These are phyloP conservation scores for Orientallactaga bullata DNA, from an alignment of 2,113 vertebrate species.

Conservation along the genomic window DNA sequence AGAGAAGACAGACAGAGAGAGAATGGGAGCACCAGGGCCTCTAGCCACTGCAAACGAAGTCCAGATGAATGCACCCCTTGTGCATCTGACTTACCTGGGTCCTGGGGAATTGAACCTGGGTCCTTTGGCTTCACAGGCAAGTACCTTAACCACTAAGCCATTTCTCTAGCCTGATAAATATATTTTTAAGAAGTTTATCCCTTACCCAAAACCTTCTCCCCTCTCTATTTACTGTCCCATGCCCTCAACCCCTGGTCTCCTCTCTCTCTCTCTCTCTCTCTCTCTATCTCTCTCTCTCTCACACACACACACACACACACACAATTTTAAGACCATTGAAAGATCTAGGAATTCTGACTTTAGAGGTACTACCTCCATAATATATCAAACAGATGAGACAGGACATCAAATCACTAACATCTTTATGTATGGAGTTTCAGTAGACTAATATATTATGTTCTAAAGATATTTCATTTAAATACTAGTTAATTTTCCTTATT, in stretches of 20 bases:
- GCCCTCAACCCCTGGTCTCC: no score
- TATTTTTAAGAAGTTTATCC: conserved; percentile 32
- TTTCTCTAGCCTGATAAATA: no score
- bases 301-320: not conserved
- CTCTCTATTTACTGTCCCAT: not conserved
- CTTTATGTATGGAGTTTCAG: not conserved
- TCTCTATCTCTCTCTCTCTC: no score
- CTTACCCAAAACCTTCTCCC: not conserved
- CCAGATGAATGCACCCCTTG: no score
- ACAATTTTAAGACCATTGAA: not conserved
- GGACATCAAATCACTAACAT: not conserved
- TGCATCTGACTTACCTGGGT: no score
- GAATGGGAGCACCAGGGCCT: no score
- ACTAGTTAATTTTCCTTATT: conserved; percentile 27
- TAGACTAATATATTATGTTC: conserved; percentile 25
- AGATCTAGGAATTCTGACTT: conserved; percentile 2
- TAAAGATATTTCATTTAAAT: conserved; percentile 44
- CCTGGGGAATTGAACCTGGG: no score
- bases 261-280: no score
- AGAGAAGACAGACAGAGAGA: no score
- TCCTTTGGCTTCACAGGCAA: no score
- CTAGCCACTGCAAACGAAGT: no score
- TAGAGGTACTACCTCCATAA: not conserved
- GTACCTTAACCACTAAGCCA: no score
- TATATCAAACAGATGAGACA: conserved; percentile 6